Evolutionary conservation across 2,113 vertebrate genomes (phyloP).

Genomic region (Pangasianodon gigas): DNA sequence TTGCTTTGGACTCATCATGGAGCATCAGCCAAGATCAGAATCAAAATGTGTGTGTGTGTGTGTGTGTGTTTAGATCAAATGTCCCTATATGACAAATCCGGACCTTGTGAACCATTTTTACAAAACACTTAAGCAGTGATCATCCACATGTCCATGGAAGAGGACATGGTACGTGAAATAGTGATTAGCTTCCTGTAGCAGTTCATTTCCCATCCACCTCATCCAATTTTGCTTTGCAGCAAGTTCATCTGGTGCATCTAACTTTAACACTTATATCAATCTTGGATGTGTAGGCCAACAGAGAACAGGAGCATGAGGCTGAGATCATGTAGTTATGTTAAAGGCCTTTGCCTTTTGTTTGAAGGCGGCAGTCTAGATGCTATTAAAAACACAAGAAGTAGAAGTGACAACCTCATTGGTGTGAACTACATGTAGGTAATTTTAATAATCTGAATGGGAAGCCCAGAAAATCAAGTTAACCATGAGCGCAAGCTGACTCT

Average conservation of each 20-base stretch:
- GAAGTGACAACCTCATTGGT: not conserved
- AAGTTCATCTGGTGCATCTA: not conserved
- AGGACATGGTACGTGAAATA: not conserved
- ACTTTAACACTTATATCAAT: not conserved
- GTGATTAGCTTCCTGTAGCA: not conserved
- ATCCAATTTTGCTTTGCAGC: not conserved
- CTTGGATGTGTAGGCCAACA: not conserved
- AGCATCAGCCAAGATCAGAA: slow-evolving; percentile 20
- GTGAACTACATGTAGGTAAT: not conserved
- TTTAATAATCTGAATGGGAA: not conserved
- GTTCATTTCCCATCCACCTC: not conserved
- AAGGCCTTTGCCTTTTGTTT: not conserved
- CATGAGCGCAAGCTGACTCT: not conserved
- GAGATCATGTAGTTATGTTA: not conserved
- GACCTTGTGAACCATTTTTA: no score
- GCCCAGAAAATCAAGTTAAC: not conserved
- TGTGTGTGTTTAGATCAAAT: not conserved
- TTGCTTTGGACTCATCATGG: slow-evolving; percentile 10
- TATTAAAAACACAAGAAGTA: not conserved
- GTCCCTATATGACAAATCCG: not conserved
- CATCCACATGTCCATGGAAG: not conserved
- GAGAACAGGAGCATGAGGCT: not conserved
- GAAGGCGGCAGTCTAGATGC: not conserved
- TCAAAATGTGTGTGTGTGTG: not conserved
- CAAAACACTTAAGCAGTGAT: not conserved